phyloP scores from a whole-genome alignment of 1,140 invertebrate species.

The Zaprionus africanus region DNA sequence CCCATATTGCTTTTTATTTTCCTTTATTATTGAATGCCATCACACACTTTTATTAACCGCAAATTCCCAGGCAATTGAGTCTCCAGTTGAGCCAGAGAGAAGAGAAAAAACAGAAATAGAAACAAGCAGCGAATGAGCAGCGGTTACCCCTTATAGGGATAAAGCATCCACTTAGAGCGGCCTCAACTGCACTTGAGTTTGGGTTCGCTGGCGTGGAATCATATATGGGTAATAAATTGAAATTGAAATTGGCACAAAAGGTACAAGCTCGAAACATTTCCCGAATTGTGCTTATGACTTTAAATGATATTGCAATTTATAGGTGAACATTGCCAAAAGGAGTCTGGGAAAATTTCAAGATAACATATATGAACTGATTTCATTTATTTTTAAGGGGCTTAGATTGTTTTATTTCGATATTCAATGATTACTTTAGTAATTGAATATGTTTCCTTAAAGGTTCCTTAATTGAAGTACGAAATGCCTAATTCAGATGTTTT shows the following conservation, averaged over 20 bases:
- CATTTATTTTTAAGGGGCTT: neutral
- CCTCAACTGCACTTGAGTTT: conserved; percentile 26
- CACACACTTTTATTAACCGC: conserved; percentile 56
- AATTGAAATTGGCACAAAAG: conserved; percentile 12
- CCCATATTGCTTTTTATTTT: conserved; percentile 33
- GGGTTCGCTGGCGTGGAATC: neutral
- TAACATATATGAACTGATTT: neutral
- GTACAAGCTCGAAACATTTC: neutral
- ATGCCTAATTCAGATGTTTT: too few relatives aligned
- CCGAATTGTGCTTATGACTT: neutral
- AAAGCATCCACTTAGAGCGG: conserved; percentile 8
- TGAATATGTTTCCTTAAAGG: too few relatives aligned
- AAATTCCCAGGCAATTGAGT: conserved; percentile 72
- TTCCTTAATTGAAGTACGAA: too few relatives aligned
- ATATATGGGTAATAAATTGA: conserved; percentile 31
- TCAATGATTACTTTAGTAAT: too few relatives aligned
- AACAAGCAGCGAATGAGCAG: conserved; percentile 20
- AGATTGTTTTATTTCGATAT: neutral
- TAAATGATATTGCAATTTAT: neutral
- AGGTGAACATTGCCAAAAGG: neutral
- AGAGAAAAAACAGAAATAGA: neutral
- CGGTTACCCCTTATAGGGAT: conserved; percentile 2
- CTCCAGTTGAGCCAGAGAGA: conserved; percentile 13
- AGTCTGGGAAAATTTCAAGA: neutral
- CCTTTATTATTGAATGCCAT: conserved; percentile 36